Base-by-base conservation (phyloP, 1,140 invertebrate genomes). In the Drosophila tropicalis region DNA sequence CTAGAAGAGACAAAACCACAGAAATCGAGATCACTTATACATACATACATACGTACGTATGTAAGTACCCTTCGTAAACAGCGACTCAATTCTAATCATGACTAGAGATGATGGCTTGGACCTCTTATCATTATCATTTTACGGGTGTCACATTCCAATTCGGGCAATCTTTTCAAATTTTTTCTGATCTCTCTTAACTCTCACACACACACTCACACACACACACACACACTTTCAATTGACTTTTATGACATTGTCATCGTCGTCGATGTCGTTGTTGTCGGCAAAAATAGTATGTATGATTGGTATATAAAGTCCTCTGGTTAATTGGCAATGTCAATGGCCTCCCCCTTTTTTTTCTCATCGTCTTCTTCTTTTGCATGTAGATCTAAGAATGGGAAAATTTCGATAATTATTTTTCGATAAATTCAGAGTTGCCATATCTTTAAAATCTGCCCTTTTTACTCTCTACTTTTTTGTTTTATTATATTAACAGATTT, bases 241-340 rank as follows among this genome's bases (percentile, higher is more conserved):
- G 74, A 73, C 74, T 73, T 76, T 40, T 69, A 19, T 76, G 75
- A 77, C 75, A 77, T 70, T 73, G 74, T 54, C 75, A 5, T 55
- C 62, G 69, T 55, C 62, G 69, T 25, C 22, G 22, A 25, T 25
- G 22, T 74, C 74, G 34, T 12, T 13, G 36, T 39, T 13, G 36
- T 62, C 15, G n/a, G 15, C 10, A 34, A 40, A 62, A 57, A 40
- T 17, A 67, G 29, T 7, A 22, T 29, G 7, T 44, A 47, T 19
- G 3, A 19, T 10, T 47, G 2, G 7, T 47, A 51, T 12, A 9
- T 51, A n/a, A 51, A 51, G 44, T 51, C 44, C 44, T 51, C 44
- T 51, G 44, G 17, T 51, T 51, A 51, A 51, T 51, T 51, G 44
- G 17, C 44, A 51, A 51, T 51, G 44, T 51, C 44, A 22, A 51